Evolutionary conservation across 2,113 vertebrate species (phyloP).

Genomic region (Etheostoma cragini): DNA sequence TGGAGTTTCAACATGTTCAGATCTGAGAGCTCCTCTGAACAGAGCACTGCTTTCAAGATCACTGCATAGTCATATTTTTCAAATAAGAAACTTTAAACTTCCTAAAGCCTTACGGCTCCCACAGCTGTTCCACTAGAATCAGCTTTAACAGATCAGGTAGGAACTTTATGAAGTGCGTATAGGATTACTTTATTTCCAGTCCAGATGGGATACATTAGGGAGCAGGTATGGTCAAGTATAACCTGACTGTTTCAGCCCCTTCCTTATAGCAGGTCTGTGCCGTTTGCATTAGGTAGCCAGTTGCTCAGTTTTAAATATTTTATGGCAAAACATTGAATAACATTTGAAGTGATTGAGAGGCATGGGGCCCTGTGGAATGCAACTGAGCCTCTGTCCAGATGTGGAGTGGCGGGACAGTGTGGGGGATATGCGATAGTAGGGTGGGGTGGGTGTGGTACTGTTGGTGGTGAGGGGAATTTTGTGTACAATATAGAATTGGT

Average conservation of each 20-base stretch:
- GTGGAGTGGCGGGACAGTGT: slow-evolving; percentile 68
- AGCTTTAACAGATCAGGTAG: slow-evolving; percentile 61
- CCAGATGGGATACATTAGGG: slow-evolving; percentile 77
- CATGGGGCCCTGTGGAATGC: slow-evolving; percentile 61
- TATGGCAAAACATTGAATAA: slow-evolving; percentile 57
- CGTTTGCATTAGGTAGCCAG: slow-evolving; percentile 56
- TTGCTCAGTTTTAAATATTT: slow-evolving; percentile 60
- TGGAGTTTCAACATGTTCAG: slow-evolving; percentile 32
- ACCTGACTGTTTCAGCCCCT: slow-evolving; percentile 28
- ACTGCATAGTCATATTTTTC: slow-evolving; percentile 48
- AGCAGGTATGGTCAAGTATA: slow-evolving; percentile 40
- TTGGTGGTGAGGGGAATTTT: neutral
- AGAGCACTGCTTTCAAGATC: slow-evolving; percentile 40
- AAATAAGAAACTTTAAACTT: slow-evolving; percentile 50
- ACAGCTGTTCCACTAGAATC: slow-evolving; percentile 58
- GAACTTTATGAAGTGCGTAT: slow-evolving; percentile 44
- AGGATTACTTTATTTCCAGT: slow-evolving; percentile 58
- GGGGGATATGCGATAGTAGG: slow-evolving; percentile 10
- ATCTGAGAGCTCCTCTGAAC: slow-evolving; percentile 48
- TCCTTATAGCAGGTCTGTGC: slow-evolving; percentile 35
- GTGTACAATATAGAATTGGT: neutral
- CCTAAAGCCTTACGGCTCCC: slow-evolving; percentile 42
- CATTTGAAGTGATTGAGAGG: slow-evolving; percentile 61
- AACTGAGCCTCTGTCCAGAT: slow-evolving; percentile 77
- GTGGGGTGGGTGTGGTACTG: neutral